phyloP scores from a whole-genome alignment of 2,113 vertebrate genomes.

The Anhinga anhinga region DNA sequence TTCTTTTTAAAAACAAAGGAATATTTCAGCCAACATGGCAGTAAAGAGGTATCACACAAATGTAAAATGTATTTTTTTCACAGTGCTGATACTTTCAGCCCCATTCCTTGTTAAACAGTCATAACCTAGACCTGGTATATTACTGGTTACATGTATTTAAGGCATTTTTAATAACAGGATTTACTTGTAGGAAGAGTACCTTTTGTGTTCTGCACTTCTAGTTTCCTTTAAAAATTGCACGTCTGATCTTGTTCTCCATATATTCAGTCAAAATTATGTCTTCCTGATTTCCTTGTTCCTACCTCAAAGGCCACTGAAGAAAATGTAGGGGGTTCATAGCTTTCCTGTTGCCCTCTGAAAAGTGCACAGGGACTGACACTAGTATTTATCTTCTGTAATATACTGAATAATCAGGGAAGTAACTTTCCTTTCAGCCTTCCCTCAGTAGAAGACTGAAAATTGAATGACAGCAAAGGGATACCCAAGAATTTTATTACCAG shows the following conservation, averaged over 20 bases:
- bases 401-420: not conserved
- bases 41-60: not conserved
- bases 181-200: not conserved
- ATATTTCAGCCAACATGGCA: not conserved
- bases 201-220: not conserved
- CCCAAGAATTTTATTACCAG: not conserved
- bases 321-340: not conserved
- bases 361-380: not conserved
- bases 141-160: not conserved
- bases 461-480: not conserved
- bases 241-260: not conserved
- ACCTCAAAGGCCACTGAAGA: not conserved
- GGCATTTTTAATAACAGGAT: not conserved
- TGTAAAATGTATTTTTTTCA: not conserved
- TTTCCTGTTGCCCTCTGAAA: not conserved
- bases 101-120: not conserved
- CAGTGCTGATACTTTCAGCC: not conserved
- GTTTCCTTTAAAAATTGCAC: not conserved
- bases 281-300: not conserved
- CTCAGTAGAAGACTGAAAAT: not conserved
- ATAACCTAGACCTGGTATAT: not conserved
- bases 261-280: not conserved
- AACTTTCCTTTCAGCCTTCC: not conserved
- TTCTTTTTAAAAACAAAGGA: not conserved
- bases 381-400: not conserved